phyloP scores from a whole-genome alignment of 2,797 vertebrate species.

The Stomatorhinus walkeri region DNA sequence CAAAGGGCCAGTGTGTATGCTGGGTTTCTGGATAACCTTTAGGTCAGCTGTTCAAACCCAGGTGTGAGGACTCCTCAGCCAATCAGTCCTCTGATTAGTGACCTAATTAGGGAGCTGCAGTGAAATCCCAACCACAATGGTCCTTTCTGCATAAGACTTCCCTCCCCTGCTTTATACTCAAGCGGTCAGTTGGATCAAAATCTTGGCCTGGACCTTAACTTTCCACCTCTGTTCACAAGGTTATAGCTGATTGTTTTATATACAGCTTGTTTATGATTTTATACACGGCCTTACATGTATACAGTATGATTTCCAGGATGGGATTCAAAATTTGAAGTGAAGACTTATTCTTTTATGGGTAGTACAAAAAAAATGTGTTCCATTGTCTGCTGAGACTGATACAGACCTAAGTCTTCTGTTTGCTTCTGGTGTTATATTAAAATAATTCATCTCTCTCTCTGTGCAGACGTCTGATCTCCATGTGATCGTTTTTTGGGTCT shows the following conservation, averaged over 20 bases:
- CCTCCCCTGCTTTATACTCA: not conserved
- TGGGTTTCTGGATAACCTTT: not conserved
- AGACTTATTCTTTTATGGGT: not conserved
- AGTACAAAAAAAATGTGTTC: not conserved
- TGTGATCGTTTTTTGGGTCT: not conserved
- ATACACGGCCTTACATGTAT: not conserved
- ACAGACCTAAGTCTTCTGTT: not conserved
- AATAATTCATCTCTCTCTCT: not conserved
- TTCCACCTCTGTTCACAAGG: not conserved
- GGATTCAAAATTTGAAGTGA: not conserved
- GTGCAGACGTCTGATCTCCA: slow-evolving; percentile 10
- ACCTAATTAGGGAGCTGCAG: not conserved
- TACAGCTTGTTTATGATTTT: not conserved
- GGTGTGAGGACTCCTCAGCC: not conserved
- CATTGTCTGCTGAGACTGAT: not conserved
- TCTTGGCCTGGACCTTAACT: not conserved
- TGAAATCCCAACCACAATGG: not conserved
- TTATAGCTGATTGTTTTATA: not conserved
- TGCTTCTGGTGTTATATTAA: not conserved
- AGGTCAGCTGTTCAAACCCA: not conserved
- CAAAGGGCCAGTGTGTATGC: not conserved
- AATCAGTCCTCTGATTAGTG: not conserved
- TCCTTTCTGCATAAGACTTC: not conserved
- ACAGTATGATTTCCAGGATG: not conserved
- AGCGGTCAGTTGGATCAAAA: not conserved